Conservation (phyloP, 2,888 invertebrate species). For the Hydrotaea cyrtoneurina region DNA sequence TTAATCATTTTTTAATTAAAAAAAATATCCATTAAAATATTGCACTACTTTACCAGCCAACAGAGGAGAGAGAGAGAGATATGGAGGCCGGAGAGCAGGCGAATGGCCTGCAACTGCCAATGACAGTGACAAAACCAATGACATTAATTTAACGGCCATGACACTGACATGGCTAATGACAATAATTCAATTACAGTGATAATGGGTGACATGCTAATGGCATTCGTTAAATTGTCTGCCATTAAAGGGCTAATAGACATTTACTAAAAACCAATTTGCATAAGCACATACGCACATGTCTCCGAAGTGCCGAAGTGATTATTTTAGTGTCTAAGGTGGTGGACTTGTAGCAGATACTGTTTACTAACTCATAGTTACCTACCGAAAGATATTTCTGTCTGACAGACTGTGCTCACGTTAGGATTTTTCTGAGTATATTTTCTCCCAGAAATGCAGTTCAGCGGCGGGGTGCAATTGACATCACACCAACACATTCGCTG, state of each 20-base stretch:
- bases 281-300: too few species aligned
- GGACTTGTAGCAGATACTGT: too few species aligned
- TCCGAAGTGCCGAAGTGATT: too few species aligned
- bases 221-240: not conserved
- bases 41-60: not conserved
- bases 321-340: too few species aligned
- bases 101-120: not conserved
- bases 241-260: not conserved
- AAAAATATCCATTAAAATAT: not conserved
- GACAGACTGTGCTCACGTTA: too few species aligned
- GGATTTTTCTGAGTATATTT: too few species aligned
- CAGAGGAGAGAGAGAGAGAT: not conserved
- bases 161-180: constrained; percentile 35
- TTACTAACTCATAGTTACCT: too few species aligned
- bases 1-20: constrained; percentile 41
- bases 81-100: not conserved
- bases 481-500: too few species aligned
- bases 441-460: too few species aligned
- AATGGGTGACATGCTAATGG: constrained; percentile 14
- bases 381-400: too few species aligned
- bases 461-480: too few species aligned
- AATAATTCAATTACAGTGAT: constrained; percentile 30
- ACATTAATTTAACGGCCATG: constrained; percentile 24
- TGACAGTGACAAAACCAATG: constrained; percentile 34
- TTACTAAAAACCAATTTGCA: not conserved